Evolutionary conservation across 2,888 invertebrate species (phyloP), one percentile per base, ranked within the genome.

Genomic region (Digitonthophagus gazella): DNA sequence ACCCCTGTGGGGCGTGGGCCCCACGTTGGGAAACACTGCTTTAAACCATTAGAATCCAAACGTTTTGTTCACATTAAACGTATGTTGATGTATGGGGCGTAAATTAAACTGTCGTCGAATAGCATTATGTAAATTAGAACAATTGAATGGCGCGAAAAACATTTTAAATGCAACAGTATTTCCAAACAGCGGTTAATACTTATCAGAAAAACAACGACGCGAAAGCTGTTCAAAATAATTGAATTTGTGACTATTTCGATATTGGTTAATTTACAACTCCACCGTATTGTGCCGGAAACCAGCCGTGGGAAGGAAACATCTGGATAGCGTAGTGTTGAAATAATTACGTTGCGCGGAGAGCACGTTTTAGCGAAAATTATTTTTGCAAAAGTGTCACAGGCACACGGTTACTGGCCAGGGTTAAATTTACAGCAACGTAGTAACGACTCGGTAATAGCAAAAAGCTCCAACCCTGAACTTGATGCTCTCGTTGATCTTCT

Each of bases 401-500:
- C 19, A 61, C 61, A 61, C 61, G 19, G 61, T 18, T 61, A 61
- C 57, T 2, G 19, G 16, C 19, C 8, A 61, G 28, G 28, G 61
- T 61, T 18, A 20, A 61, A 61, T 61, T 61, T 61, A 61, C 61
- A 61, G 61, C 61, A n/a, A 61, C 18, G 16, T n/a, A n/a, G 61
- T 19, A 61, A 19, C 61, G 61, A 19, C 61, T 4, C 1, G 61
- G 18, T n/a, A 5, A 18, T 8, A 5, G 61, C 18, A 61, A 16
- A 61, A 61, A 61, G 16, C 61, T 6, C 18, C 19, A 61, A 61
- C 61, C 61, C 61, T 19, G 61, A 61, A 61, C 61, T 61, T 61
- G 61, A 61, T 19, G 61, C 61, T n/a, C 8, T 66, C 71, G 73
- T 73, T 71, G 72, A 68, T 64, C 68, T 44, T 44, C 8, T 44